Percentiles rank a stretch among this genome's conserved stretches.
Evolutionary conservation across 2,113 vertebrate species (phyloP).

Genomic region (Erinaceus europaeus): DNA sequence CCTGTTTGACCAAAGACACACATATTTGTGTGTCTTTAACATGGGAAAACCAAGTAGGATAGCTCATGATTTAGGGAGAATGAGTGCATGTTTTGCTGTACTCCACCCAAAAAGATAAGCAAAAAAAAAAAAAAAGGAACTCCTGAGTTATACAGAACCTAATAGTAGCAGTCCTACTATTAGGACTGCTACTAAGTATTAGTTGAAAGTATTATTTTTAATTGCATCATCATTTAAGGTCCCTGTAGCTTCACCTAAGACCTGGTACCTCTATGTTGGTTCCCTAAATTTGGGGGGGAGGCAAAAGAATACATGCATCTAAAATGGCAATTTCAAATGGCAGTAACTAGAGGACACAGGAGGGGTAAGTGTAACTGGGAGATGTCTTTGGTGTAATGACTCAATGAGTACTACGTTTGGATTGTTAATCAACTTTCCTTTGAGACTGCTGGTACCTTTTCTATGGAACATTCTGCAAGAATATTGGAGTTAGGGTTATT

Average conservation of each 20-base stretch:
- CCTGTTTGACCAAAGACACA: not conserved
- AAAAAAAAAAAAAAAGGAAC: too few species aligned
- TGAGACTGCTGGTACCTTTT: not conserved
- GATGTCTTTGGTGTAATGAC: too few species aligned
- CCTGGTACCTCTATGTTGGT: not conserved
- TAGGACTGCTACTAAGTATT: too few species aligned
- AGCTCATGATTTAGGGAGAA: not conserved
- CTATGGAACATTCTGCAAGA: not conserved
- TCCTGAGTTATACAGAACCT: too few species aligned
- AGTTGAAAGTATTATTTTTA: too few species aligned
- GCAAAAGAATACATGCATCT: not conserved
- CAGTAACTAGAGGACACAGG: too few species aligned
- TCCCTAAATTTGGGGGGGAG: not conserved
- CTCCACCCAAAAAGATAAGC: too few species aligned
- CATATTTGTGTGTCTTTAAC: not conserved
- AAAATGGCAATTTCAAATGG: not conserved
- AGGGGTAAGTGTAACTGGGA: too few species aligned
- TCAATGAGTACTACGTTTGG: too few species aligned
- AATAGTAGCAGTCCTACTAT: too few species aligned
- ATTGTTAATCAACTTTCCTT: not conserved
- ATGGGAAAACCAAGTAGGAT: not conserved
- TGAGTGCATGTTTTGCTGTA: not conserved
- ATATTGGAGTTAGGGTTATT: not conserved
- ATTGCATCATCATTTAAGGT: too few species aligned
- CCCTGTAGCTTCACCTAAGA: not conserved